Evolutionary conservation across 2,888 invertebrate species (phyloP).

Genomic region (Brachylomia viminalis): DNA sequence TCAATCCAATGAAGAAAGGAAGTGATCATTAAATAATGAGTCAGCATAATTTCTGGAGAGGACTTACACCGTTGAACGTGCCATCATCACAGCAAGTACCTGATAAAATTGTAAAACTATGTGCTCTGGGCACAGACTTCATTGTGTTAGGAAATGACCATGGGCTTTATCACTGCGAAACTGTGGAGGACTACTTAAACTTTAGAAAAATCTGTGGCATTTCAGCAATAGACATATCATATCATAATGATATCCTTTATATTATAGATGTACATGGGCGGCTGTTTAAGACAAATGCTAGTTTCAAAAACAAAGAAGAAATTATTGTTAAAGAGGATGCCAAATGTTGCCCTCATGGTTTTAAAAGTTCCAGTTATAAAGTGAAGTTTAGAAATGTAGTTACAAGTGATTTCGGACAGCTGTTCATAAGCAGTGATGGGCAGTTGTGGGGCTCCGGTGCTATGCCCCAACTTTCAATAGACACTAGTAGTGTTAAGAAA

Average conservation of each 20-base stretch:
- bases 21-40: slow-evolving; percentile 83
- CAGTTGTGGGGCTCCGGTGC: slow-evolving; percentile 93
- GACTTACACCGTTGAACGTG: slow-evolving; percentile 81
- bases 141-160: slow-evolving; percentile 87
- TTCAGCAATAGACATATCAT: slow-evolving; percentile 92
- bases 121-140: slow-evolving; percentile 82
- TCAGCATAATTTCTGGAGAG: slow-evolving; percentile 88
- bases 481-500: slow-evolving; percentile 91
- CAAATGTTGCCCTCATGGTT: slow-evolving; percentile 92
- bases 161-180: slow-evolving; percentile 84
- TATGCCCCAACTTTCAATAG: slow-evolving; percentile 92
- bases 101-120: slow-evolving; percentile 87
- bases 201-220: slow-evolving; percentile 88
- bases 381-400: slow-evolving; percentile 92
- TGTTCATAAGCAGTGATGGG: slow-evolving; percentile 92
- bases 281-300: slow-evolving; percentile 90
- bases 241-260: slow-evolving; percentile 91
- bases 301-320: slow-evolving; percentile 90
- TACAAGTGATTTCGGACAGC: slow-evolving; percentile 91
- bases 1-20: slow-evolving; percentile 69
- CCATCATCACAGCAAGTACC: slow-evolving; percentile 82
- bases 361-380: slow-evolving; percentile 91
- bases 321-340: slow-evolving; percentile 92
- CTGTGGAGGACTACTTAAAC: slow-evolving; percentile 81
- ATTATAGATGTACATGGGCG: slow-evolving; percentile 91